Evolutionary conservation across 1,140 invertebrate genomes (phyloP), one percentile per base, ranked within the genome.

Genomic region (Trissolcus basalis): DNA sequence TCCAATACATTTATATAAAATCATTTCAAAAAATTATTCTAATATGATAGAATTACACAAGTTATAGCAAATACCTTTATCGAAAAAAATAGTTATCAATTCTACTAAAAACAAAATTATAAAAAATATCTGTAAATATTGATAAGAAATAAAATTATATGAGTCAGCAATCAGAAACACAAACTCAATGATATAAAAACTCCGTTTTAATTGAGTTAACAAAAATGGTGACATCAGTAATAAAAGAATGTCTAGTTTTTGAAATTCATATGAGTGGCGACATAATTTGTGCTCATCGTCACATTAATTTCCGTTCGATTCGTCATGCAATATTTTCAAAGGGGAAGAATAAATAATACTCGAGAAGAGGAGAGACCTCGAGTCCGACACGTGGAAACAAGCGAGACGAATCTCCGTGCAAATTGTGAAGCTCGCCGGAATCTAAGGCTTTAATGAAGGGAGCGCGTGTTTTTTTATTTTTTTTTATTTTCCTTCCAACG

Each of bases 281-380:
- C 1, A 47, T 55, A 53, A 63, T 63, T 75, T 41, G 54, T 56
- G 35, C 32, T 44, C 39, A 63, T 36, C 67, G 56, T 71, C 61
- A 58, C 67, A 71, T 83, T 81, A 86, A 87, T 87, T 86, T 87
- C 83, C 83, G 83, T 44, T 78, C 79, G 68, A 85, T 87, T 85
- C 67, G 82, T 82, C 78, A 83, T 78, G 81, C 33, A 63, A 63
- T 48, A 13, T 53, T 51, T 49, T 63, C 63, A 12, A 15, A 54
- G 35, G n/a, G 6, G 27, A 50, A 50, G 59, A 61, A 71, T 54
- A 83, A 82, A 84, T 81, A 81, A 85, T 80, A 80, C 82, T 72
- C 80, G 64, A 65, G 59, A 45, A 16, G 19, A 50, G 6, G 19
- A 27, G 19, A 27, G 19, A 6, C 1, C 19, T 27, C 19, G 19